These are phyloP conservation scores for Cyclina sinensis DNA, from an alignment of 1,140 invertebrate species.

Conservation along the genomic window DNA sequence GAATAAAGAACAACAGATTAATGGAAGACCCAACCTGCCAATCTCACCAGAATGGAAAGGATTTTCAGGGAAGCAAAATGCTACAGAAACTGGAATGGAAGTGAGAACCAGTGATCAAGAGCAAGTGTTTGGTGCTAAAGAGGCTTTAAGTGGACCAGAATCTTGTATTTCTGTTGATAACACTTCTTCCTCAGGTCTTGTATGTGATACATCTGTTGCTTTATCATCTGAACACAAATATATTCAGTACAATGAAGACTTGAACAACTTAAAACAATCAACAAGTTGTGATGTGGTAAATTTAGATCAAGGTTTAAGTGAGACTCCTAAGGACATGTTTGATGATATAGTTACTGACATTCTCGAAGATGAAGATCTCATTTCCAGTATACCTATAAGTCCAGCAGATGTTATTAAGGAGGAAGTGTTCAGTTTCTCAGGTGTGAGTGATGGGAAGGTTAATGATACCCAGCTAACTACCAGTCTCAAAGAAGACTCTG, in stretches of 20 bases:
- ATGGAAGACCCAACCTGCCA: background rate
- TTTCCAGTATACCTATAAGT: background rate
- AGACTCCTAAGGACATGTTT: slow-evolving; percentile 15
- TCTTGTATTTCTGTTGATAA: too few relatives aligned
- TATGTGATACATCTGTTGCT: background rate
- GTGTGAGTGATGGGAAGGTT: background rate
- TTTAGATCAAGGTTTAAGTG: background rate
- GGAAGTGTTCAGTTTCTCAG: background rate
- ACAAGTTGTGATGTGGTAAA: background rate
- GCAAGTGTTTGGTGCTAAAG: too few relatives aligned
- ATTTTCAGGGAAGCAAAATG: background rate
- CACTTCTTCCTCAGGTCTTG: too few relatives aligned
- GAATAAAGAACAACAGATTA: background rate
- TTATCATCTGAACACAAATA: background rate
- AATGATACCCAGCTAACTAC: background rate
- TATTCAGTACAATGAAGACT: background rate
- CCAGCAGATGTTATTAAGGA: background rate
- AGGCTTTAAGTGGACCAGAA: too few relatives aligned
- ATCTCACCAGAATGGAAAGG: background rate
- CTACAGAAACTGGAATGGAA: background rate
- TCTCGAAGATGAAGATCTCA: slow-evolving; percentile 4
- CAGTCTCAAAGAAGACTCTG: too few relatives aligned
- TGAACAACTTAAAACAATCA: background rate
- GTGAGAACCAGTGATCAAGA: too few relatives aligned
- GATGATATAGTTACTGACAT: slow-evolving; percentile 11